These are phyloP conservation scores for Apostichopus californicus DNA, from an alignment of 35 echinoderm and acorn worm species.

Conservation along the genomic window DNA sequence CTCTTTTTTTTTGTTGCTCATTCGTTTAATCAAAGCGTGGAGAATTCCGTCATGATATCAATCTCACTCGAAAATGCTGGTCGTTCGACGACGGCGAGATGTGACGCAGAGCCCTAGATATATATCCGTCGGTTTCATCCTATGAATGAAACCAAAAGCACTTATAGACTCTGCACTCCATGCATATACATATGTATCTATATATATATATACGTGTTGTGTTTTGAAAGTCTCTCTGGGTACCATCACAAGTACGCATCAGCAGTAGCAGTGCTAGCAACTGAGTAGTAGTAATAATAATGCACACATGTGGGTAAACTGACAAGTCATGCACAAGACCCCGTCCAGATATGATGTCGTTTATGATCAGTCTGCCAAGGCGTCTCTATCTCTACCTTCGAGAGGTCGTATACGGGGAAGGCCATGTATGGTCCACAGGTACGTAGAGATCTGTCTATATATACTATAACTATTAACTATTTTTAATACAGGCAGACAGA, in stretches of 20 bases:
- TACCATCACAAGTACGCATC: neutral
- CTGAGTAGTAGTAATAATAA: neutral
- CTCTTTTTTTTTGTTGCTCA: no score
- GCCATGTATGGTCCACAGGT: conserved; percentile 49
- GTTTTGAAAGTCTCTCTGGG: neutral
- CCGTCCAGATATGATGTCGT: conserved; percentile 41
- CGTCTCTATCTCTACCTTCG: conserved; percentile 31
- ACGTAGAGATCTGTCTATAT: neutral
- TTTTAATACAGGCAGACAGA: neutral
- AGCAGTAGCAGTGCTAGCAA: neutral
- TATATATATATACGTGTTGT: neutral
- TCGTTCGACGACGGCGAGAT: neutral
- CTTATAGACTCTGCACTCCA: neutral
- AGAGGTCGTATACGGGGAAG: conserved; percentile 53
- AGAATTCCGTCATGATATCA: neutral
- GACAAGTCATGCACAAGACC: neutral
- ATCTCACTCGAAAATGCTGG: neutral
- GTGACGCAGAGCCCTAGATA: neutral
- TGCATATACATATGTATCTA: neutral
- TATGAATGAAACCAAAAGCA: neutral
- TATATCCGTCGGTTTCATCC: neutral
- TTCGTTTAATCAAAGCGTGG: neutral
- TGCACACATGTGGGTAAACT: no score
- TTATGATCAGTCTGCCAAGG: conserved; percentile 24
- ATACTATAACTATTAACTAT: conserved; percentile 8